phyloP scores from a whole-genome alignment of 2,888 invertebrate genomes.

The Lithosia quadra region DNA sequence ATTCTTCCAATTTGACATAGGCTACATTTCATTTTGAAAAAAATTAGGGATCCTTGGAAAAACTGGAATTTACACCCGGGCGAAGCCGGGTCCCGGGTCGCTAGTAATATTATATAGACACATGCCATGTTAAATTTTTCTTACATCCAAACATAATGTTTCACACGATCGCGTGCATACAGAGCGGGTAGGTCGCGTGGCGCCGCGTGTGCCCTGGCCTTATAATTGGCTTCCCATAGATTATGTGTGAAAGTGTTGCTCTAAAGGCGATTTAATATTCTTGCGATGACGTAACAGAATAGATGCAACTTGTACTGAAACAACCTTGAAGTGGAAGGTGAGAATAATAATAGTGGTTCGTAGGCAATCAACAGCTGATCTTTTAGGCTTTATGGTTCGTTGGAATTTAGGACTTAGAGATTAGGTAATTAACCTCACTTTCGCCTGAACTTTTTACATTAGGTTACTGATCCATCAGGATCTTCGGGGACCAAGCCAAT shows the following conservation, averaged over 20 bases:
- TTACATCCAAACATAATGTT: conserved; percentile 28
- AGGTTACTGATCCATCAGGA: too few relatives aligned
- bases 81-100: too few relatives aligned
- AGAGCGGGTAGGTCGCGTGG: conserved; percentile 54
- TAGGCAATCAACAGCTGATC: conserved; percentile 25
- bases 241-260: conserved; percentile 62
- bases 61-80: too few relatives aligned
- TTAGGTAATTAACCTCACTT: too few relatives aligned
- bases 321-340: conserved; percentile 14
- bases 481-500: too few relatives aligned
- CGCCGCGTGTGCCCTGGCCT: conserved; percentile 45
- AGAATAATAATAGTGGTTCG: conserved; percentile 12
- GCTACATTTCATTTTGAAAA: too few relatives aligned
- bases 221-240: conserved; percentile 60
- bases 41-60: too few relatives aligned
- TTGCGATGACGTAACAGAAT: conserved; percentile 50
- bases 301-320: conserved; percentile 28
- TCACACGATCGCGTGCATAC: conserved; percentile 51
- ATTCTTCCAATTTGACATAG: too few relatives aligned
- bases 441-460: too few relatives aligned
- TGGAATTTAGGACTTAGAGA: background rate
- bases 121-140: conserved; percentile 29
- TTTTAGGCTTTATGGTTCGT: background rate
- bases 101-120: too few relatives aligned
- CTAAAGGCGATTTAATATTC: conserved; percentile 50